Percentiles rank a stretch among this genome's conserved stretches.
These are phyloP conservation scores for Drosophila elegans DNA, from an alignment of 1,140 invertebrate species.

Conservation along the genomic window DNA sequence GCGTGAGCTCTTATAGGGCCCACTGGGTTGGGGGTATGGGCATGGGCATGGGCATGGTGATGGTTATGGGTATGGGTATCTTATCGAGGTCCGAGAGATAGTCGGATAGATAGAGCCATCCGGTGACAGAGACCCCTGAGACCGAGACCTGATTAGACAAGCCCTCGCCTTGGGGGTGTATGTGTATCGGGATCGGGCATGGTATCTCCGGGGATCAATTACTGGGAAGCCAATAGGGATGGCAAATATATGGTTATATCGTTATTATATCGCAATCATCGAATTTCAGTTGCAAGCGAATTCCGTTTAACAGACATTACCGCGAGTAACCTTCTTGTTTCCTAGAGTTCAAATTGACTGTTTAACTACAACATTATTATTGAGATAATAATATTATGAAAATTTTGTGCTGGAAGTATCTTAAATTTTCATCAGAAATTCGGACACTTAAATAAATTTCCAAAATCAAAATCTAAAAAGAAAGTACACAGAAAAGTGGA, in stretches of 20 bases:
- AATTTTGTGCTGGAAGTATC: too few relatives aligned
- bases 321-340: too few relatives aligned
- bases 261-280: not conserved
- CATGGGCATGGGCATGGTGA: too few relatives aligned
- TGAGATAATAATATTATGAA: too few relatives aligned
- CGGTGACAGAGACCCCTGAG: conserved; percentile 19
- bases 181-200: conserved; percentile 1
- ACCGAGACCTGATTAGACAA: conserved; percentile 39
- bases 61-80: conserved; percentile 9
- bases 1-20: conserved; percentile 30
- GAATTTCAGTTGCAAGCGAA: not conserved
- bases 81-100: conserved; percentile 20
- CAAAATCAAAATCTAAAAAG: too few relatives aligned
- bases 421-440: too few relatives aligned
- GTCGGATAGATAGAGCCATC: conserved; percentile 42
- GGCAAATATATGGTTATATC: not conserved
- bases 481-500: too few relatives aligned
- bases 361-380: too few relatives aligned
- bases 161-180: conserved; percentile 9
- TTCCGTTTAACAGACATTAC: too few relatives aligned
- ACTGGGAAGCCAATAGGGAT: conserved; percentile 10
- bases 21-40: too few relatives aligned
- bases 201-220: conserved; percentile 17
- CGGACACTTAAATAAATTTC: too few relatives aligned
- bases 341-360: too few relatives aligned